A percentile compares a stretch with the other conserved stretches of the same genome.
Conservation (phyloP, 2,797 vertebrate genomes). For the Myripristis jacobus region DNA sequence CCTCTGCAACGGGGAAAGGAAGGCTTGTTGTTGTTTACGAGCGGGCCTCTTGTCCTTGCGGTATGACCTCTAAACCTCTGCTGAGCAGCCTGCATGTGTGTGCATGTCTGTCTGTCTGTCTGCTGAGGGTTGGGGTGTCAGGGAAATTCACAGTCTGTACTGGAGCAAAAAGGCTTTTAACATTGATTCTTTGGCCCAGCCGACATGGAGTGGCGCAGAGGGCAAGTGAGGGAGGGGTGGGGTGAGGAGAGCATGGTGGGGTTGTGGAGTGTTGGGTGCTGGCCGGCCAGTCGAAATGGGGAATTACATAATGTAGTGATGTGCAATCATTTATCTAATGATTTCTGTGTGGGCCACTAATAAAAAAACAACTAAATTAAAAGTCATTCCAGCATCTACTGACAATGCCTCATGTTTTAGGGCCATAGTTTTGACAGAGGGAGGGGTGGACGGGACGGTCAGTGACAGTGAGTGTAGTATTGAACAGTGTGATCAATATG, state of each 20-base stretch:
- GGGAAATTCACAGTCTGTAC: slow-evolving; percentile 75
- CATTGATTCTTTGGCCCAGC: slow-evolving; percentile 82
- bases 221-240: slow-evolving; percentile 3
- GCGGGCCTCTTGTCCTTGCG: slow-evolving; percentile 75
- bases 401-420: slow-evolving; percentile 5
- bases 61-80: slow-evolving; percentile 80
- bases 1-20: slow-evolving; percentile 26
- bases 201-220: slow-evolving; percentile 47
- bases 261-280: slow-evolving; percentile 49
- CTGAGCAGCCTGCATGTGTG: slow-evolving; percentile 43
- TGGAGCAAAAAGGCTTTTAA: slow-evolving; percentile 85
- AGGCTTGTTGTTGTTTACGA: slow-evolving; percentile 72
- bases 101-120: slow-evolving; percentile 35
- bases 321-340: slow-evolving; percentile 47
- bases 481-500: slow-evolving; percentile 70
- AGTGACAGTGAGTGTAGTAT: slow-evolving; percentile 59
- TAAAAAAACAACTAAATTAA: slow-evolving; percentile 3
- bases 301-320: slow-evolving; percentile 58
- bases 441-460: slow-evolving; percentile 50
- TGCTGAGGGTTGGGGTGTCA: slow-evolving; percentile 66
- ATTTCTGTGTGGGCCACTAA: slow-evolving; percentile 27
- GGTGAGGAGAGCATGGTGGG: slow-evolving; percentile 45
- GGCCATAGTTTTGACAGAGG: slow-evolving; percentile 38
- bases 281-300: slow-evolving; percentile 30
- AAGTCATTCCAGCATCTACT: too few species aligned